These are phyloP conservation scores for Paradoxurus hermaphroditus DNA, from an alignment of 2,113 vertebrate genomes.

Conservation along the genomic window DNA sequence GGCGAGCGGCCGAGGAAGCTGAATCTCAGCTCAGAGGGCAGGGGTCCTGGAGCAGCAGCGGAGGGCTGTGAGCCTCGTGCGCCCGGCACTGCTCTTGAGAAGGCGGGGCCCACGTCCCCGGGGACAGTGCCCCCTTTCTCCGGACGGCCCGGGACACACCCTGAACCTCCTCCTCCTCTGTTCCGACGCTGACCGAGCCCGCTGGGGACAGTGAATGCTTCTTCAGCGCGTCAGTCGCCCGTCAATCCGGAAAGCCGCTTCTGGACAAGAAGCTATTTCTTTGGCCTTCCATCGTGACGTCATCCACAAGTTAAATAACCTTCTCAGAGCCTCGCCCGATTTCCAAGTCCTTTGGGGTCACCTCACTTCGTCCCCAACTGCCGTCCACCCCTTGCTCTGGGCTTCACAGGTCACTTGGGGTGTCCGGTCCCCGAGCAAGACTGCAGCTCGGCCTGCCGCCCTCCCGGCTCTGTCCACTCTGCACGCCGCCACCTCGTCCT, in stretches of 20 bases:
- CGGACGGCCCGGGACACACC: not conserved
- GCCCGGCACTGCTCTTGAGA: rapidly evolving
- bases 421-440: not conserved
- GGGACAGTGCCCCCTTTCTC: not conserved
- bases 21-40: rapidly evolving
- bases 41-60: rapidly evolving
- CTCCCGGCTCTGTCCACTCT: not conserved
- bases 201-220: not conserved
- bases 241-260: not conserved
- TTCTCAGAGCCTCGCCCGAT: not conserved
- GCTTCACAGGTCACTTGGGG: not conserved
- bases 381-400: not conserved
- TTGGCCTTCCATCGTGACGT: not conserved
- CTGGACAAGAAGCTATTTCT: not conserved
- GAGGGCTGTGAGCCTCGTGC: rapidly evolving
- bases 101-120: not conserved
- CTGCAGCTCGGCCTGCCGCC: not conserved
- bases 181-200: not conserved
- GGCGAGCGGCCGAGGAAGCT: not conserved
- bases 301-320: not conserved
- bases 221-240: not conserved
- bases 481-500: not conserved
- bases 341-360: not conserved
- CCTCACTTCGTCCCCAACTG: not conserved
- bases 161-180: not conserved